Base-by-base conservation (phyloP, 2,888 invertebrate genomes). In the Lasius platythorax region DNA sequence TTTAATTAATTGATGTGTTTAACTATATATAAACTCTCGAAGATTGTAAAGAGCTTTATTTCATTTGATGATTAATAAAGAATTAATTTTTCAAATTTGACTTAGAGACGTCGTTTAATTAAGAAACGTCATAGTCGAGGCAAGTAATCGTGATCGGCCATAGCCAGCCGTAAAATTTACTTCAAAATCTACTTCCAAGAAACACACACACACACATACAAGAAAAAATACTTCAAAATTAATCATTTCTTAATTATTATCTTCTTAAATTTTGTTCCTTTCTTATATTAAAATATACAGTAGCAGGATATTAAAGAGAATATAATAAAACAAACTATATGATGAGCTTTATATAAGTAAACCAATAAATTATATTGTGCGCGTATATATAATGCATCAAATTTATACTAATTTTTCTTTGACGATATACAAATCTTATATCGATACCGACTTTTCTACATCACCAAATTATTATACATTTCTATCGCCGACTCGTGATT, bases 351-450 rank as follows among this genome's bases (percentile, higher is more conserved):
- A 1, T 9, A 56, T 11, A 53, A 53, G 3, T 50, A 70, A 23
- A 12, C 33, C 3, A n/a, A 53, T 53, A 8, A 53, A 53, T 72
- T 72, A 53, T 73, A 58, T 37, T 23, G 3, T 9, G 18, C 18
- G 11, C 11, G 5, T 33, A 23, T 30, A 18, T 18, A 18, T 15
- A 18, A 12, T 33, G 33, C 8, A 8, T 23, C 33, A 15, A 23
- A 2, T 28, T 33, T 12, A n/a, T 15, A 23, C n/a, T n/a, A 53
- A 18, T 53, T 53, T 72, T 37, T 23, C 15, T 18, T 28, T 73
- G 18, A 73, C 12, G 12, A 40, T 61, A 23, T 73, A 18, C 40
- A 73, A 73, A 58, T 73, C 18, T 73, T 11, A 40, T 15, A 28
- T 58, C 9, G 23, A 56, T n/a, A 11, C 1, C 6, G 15, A 1